Evolutionary conservation across 2,888 invertebrate species (phyloP), one percentile per base, ranked within the genome.

Genomic region (Smittia aterrima): DNA sequence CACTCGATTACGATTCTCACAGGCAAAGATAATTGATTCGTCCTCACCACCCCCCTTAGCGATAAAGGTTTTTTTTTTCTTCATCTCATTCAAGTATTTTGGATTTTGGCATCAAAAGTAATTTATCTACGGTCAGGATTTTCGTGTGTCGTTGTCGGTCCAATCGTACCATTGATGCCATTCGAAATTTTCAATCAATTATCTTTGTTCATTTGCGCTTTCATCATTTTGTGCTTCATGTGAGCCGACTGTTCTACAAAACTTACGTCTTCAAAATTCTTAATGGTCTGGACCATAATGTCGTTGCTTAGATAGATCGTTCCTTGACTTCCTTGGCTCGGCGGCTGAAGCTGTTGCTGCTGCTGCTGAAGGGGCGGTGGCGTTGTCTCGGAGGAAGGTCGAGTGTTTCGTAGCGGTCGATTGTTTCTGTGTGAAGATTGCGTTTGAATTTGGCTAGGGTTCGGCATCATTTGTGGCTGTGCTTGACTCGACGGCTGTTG

Each of bases 381-480:
- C 40, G 78, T 77, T 64, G 77, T 74, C 66, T 81, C 80, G 20
- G 77, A 75, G 27, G 76, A 75, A 58, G 76, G 77, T 40, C 77
- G 77, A 16, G 70, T 77, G 77, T 66, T 77, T 75, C 25, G 79
- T 80, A 79, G 79, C 58, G 78, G 77, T 53, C 78, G 78, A 47
- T 77, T 78, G 74, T 79, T 78, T 20, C 77, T 78, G 68, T 77
- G 78, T 24, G 78, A 78, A 58, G 76, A 74, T 54, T 76, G 76
- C 74, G 77, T 66, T 76, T 76, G 70, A 68, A 74, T 47, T 53
- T 22, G 24, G n/a, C 20, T 70, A 3, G 58, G 9, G 13, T 75
- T 64, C 41, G 58, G 75, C 24, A 53, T 32, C n/a, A 27, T 25
- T 75, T 75, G 27, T 74, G 85, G 85, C 74, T 86, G 86, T 78